These are phyloP conservation scores for Sitodiplosis mosellana DNA, from an alignment of 1,140 invertebrate species.

Conservation along the genomic window DNA sequence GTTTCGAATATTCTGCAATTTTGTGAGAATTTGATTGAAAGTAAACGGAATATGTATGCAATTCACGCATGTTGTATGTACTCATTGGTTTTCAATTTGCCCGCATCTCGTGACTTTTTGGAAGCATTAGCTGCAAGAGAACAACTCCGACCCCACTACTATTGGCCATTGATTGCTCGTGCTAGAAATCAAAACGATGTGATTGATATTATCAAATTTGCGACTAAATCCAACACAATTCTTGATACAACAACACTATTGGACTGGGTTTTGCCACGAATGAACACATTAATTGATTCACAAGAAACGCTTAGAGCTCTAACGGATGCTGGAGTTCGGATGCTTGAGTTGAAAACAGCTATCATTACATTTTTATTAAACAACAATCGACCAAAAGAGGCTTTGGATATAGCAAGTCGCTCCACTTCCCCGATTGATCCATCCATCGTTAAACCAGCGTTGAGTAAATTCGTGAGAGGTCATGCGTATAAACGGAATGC, in stretches of 20 bases:
- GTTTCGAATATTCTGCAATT: no score
- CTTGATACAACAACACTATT: conserved; percentile 26
- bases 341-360: conserved; percentile 15
- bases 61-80: no score
- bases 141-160: conserved; percentile 18
- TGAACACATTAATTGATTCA: conserved; percentile 19
- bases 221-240: conserved; percentile 22
- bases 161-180: conserved; percentile 19
- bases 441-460: no score
- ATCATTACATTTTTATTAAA: conserved; percentile 23
- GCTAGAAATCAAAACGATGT: conserved; percentile 13
- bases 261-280: conserved; percentile 24
- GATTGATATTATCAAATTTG: conserved; percentile 4
- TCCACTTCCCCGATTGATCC: no score
- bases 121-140: conserved; percentile 12
- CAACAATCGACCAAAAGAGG: conserved; percentile 12
- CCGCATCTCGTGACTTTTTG: conserved; percentile 9
- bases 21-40: no score
- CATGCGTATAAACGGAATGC: no score
- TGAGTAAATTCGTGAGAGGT: no score
- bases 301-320: conserved; percentile 18
- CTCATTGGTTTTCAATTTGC: conserved; percentile 4
- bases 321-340: conserved; percentile 16
- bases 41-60: no score
- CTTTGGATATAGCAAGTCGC: no score